These are phyloP conservation scores for Meganola albula DNA, from an alignment of 2,888 invertebrate genomes.

Conservation along the genomic window DNA sequence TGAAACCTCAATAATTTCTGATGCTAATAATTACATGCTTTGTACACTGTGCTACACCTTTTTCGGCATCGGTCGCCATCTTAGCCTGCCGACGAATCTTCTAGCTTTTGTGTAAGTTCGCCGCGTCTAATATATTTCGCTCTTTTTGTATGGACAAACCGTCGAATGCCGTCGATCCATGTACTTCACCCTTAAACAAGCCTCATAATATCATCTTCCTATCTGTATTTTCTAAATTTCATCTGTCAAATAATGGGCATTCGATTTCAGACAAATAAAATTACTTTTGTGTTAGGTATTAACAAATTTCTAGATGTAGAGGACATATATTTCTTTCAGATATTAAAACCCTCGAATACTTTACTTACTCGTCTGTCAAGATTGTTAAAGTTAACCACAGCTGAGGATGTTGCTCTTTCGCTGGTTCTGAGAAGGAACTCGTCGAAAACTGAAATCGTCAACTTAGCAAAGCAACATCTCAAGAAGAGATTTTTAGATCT, in stretches of 20 bases:
- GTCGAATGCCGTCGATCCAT: no score
- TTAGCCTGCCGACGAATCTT: no score
- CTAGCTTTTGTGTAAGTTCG: no score
- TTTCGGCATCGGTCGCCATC: no score
- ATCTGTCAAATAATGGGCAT: slow-evolving; percentile 9
- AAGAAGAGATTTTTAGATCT: slow-evolving; percentile 90
- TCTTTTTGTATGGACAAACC: no score
- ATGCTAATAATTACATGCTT: no score
- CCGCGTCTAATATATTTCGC: no score
- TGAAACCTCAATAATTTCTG: no score
- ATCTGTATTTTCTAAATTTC: slow-evolving; percentile 5
- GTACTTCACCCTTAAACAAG: no score
- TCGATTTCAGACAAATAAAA: slow-evolving; percentile 13
- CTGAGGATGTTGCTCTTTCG: slow-evolving; percentile 94
- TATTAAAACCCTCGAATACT: slow-evolving; percentile 86
- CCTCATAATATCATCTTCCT: no score
- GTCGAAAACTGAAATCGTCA: slow-evolving; percentile 84
- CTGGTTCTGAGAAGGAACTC: slow-evolving; percentile 89
- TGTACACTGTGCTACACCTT: no score
- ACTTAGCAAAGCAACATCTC: slow-evolving; percentile 86
- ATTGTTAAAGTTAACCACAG: slow-evolving; percentile 89
- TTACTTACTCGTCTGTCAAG: slow-evolving; percentile 91
- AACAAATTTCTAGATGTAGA: slow-evolving; percentile 9
- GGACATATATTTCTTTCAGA: slow-evolving; percentile 71
- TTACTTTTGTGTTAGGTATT: no score